Conservation (phyloP, 53 echinoderm and acorn worm genomes). For the Echinometra lucunter region DNA sequence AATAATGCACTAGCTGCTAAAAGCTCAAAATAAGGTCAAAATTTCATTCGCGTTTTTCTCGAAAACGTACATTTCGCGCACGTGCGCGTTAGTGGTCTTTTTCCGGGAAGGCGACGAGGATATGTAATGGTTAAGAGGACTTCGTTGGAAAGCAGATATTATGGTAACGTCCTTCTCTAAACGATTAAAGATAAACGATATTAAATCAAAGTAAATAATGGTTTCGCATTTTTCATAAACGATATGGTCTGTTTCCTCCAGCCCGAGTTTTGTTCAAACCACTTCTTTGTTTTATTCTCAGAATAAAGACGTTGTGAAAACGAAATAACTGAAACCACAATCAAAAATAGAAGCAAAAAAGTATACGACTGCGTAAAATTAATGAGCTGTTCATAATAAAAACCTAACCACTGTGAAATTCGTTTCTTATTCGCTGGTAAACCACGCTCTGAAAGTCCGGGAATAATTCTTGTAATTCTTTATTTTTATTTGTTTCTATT, state of each 20-base stretch:
- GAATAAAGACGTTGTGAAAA: neutral
- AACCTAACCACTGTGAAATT: slow-evolving; percentile 2
- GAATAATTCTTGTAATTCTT: neutral
- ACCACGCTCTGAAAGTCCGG: neutral
- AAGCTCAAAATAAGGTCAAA: too few relatives aligned
- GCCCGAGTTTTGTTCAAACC: neutral
- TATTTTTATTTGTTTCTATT: neutral
- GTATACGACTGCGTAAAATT: neutral
- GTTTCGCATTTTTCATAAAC: neutral
- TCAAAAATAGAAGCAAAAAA: slow-evolving; percentile 3
- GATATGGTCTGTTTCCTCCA: neutral
- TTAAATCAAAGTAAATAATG: neutral
- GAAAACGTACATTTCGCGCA: too few relatives aligned
- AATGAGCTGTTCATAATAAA: neutral
- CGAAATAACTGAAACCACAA: neutral
- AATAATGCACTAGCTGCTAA: too few relatives aligned
- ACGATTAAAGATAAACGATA: neutral
- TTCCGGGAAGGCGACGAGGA: too few relatives aligned
- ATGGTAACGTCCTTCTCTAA: neutral
- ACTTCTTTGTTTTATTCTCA: neutral
- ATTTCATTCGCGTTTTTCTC: too few relatives aligned
- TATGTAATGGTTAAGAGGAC: neutral
- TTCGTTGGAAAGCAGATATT: neutral
- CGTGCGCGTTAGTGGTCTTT: too few relatives aligned
- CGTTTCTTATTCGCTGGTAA: neutral